Evolutionary conservation across 2,113 vertebrate genomes (phyloP), one percentile per base, ranked within the genome.

Genomic region (Mobula hypostoma): DNA sequence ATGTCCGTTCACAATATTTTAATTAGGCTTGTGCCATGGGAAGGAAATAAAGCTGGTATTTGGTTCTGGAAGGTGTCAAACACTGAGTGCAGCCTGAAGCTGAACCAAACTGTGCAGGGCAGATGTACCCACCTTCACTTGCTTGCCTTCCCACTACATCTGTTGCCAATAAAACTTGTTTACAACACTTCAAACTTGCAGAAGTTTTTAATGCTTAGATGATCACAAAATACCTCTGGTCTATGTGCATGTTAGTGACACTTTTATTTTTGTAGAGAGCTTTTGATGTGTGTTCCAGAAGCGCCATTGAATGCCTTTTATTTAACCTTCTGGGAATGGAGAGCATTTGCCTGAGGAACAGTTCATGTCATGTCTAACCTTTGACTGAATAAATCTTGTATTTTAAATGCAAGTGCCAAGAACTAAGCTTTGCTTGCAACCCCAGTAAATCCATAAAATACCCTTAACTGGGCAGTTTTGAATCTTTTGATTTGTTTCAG

Each of bases 401-500:
- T 95, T 76, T 94, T 94, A 95, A 94, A 56, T 68, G 68, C 94
- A 94, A 90, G 85, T 36, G 61, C 66, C 66, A n/a, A 74, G 80
- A 74, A 56, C 66, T 87, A 94, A 85, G 85, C 32, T 61, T 56
- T 74, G 36, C 68, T 80, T 36, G 21, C 68, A 15, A 93, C 8
- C 40, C 72, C 27, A 24, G 90, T 58, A 95, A 91, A 95, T 95
- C 95, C 94, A 94, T 15, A 32, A 80, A 94, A 94, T 94, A 94
- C 94, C 94, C 92, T 93, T 94, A 95, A 94, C 74, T 94, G 93
- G 78, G 95, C 61, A 74, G 9, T 83, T 61, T 85, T 15, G 56
- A 87, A 17, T 90, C 82, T 95, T 96, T 97, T 97, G 96, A 96
- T 97, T 97, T 97, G 97, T 97, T 97, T 97, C 96, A 98, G 98